These are phyloP conservation scores for Biston stratarius DNA, from an alignment of 2,888 invertebrate species.

Conservation along the genomic window DNA sequence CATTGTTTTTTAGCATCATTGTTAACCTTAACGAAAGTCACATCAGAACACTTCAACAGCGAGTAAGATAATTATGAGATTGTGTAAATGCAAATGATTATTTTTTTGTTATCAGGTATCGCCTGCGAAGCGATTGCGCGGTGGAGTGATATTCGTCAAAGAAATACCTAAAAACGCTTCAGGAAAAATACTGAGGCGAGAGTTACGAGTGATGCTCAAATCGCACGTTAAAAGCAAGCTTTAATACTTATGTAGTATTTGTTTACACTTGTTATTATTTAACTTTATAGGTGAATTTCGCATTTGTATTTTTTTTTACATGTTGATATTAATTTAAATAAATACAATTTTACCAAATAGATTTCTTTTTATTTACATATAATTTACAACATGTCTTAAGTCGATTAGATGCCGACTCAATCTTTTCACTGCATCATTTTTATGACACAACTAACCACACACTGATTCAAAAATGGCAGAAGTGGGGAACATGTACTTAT, in stretches of 20 bases:
- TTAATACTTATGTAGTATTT: constrained; percentile 47
- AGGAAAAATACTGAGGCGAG: constrained; percentile 92
- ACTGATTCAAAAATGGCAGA: too few relatives aligned
- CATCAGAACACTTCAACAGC: neutral
- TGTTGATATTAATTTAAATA: constrained; percentile 37
- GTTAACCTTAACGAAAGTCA: neutral
- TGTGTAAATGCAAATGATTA: constrained; percentile 9
- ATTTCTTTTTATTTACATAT: constrained; percentile 40
- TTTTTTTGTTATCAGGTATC: constrained; percentile 83
- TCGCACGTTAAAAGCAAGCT: constrained; percentile 72
- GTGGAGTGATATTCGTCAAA: constrained; percentile 91
- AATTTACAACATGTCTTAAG: neutral
- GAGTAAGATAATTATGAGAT: neutral
- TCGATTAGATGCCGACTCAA: neutral
- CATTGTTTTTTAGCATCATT: neutral
- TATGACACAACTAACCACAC: too few relatives aligned
- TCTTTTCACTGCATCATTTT: too few relatives aligned
- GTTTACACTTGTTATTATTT: constrained; percentile 11
- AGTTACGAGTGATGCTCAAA: constrained; percentile 77
- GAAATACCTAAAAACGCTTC: constrained; percentile 92
- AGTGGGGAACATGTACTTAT: too few relatives aligned
- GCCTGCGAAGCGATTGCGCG: constrained; percentile 90
- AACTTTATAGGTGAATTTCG: constrained; percentile 23
- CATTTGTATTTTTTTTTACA: constrained; percentile 34
- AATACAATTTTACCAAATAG: constrained; percentile 33